These are phyloP conservation scores for Apamea monoglypha DNA, from an alignment of 2,888 invertebrate genomes.

Conservation along the genomic window DNA sequence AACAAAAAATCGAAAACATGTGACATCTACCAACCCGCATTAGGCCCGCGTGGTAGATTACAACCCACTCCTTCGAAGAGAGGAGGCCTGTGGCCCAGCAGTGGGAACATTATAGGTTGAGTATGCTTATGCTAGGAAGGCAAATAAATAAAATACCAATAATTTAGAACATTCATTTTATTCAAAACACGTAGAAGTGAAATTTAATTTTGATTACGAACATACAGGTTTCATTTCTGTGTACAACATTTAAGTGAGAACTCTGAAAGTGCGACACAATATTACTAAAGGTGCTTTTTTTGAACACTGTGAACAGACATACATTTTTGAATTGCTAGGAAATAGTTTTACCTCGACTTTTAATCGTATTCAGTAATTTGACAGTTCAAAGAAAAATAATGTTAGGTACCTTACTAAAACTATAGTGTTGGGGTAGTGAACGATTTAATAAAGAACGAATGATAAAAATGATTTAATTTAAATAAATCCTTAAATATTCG, in stretches of 20 bases:
- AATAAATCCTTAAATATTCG: too few relatives aligned
- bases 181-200: conserved; percentile 64
- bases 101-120: background rate
- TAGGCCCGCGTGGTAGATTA: too few relatives aligned
- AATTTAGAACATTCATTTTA: conserved; percentile 65
- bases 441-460: too few relatives aligned
- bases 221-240: conserved; percentile 36
- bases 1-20: too few relatives aligned
- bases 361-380: too few relatives aligned
- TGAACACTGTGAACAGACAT: conserved; percentile 26
- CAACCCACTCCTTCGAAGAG: too few relatives aligned
- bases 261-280: conserved; percentile 51
- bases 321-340: background rate
- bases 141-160: conserved; percentile 50
- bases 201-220: conserved; percentile 44
- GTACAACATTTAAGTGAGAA: conserved; percentile 53
- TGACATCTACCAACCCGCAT: too few relatives aligned
- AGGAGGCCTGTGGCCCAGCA: background rate
- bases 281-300: conserved; percentile 49
- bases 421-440: too few relatives aligned
- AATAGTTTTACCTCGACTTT: too few relatives aligned
- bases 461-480: too few relatives aligned
- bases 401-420: too few relatives aligned
- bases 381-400: too few relatives aligned
- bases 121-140: background rate